Base-by-base conservation (phyloP, 2,113 vertebrate species). In the Caranx melampygus region DNA sequence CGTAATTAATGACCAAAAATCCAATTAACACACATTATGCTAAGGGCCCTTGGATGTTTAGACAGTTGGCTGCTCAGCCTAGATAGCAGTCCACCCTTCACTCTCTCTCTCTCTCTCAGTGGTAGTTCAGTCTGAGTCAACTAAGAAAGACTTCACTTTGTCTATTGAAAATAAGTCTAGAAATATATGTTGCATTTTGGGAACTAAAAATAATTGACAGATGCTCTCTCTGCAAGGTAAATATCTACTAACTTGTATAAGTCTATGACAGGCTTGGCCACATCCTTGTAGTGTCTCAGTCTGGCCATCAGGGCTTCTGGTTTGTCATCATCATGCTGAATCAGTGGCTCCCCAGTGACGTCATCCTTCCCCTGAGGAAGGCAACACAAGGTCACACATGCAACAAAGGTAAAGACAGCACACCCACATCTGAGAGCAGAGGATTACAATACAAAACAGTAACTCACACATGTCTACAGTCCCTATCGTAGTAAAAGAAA, bases 261-360 rank as follows among this genome's bases (percentile, higher is more conserved):
- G 62, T 99, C 95, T 1, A 98, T 97, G 40, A 99, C 96, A 0
- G 98, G 98, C 73, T 99, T 99, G 16, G 97, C 97, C 33, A 97
- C 94, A 2, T 98, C 98, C 85, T 98, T 99, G 94, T 99, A 99
- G 82, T 97, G 96, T 64, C 97, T 94, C 71, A 99, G 95, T 83
- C 95, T 92, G 72, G 95, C 92, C 40, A 96, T 95, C 42, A 99
- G 94, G 0, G 96, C 97, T 84, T 97, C 96, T 0, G 97, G 96
- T 81, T 95, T 96, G 94, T 99, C 98, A 0, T 97, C 96, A n/a
- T 98, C 95, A 0, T 94, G 95, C 87, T 99, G 97, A 78, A 98
- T 94, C 87, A 99, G 88, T 0, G 96, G 95, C 80, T 99, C 97
- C 0, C 97, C 96, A 0, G 95, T 98, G 92, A 97, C 8, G 71